Percentiles rank a stretch among this genome's conserved stretches.
Evolutionary conservation across 2,888 invertebrate genomes (phyloP).

Genomic region (Steinernema carpocapsae): DNA sequence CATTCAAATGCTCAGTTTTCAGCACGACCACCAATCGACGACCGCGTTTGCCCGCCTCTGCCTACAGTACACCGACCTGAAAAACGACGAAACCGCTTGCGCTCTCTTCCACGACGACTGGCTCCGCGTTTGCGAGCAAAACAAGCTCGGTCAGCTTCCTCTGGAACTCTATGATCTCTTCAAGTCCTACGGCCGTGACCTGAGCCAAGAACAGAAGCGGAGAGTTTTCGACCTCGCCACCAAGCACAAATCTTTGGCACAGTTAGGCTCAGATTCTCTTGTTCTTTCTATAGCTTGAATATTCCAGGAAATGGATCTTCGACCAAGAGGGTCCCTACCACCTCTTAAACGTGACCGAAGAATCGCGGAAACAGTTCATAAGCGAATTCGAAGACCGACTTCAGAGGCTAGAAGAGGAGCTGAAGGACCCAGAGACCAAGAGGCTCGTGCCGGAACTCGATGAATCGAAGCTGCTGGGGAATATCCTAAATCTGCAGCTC

Average conservation of each 20-base stretch:
- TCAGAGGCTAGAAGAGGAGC: background rate
- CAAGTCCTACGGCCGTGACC: constrained; percentile 40
- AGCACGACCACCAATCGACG: constrained; percentile 50
- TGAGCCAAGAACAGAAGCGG: constrained; percentile 45
- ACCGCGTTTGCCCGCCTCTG: constrained; percentile 44
- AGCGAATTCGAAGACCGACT: background rate
- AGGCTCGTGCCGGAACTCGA: too few relatives aligned
- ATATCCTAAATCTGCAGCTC: background rate
- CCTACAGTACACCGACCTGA: constrained; percentile 42
- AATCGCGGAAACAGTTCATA: background rate
- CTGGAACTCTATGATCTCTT: constrained; percentile 50
- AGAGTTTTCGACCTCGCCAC: constrained; percentile 44
- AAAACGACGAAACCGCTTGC: constrained; percentile 38
- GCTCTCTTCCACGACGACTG: constrained; percentile 48
- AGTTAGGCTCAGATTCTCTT: background rate
- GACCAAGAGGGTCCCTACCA: constrained; percentile 32
- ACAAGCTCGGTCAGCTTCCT: constrained; percentile 47
- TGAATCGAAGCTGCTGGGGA: background rate
- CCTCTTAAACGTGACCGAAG: constrained; percentile 39
- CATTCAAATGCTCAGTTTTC: background rate
- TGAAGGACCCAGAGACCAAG: background rate
- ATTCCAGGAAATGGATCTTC: constrained; percentile 48
- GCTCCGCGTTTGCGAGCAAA: constrained; percentile 46
- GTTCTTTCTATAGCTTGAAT: too few relatives aligned
- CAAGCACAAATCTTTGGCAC: constrained; percentile 38